Percentiles rank a stretch among this genome's conserved stretches.
Conservation (phyloP, 2,797 vertebrate genomes). For the Melanogrammus aeglefinus region DNA sequence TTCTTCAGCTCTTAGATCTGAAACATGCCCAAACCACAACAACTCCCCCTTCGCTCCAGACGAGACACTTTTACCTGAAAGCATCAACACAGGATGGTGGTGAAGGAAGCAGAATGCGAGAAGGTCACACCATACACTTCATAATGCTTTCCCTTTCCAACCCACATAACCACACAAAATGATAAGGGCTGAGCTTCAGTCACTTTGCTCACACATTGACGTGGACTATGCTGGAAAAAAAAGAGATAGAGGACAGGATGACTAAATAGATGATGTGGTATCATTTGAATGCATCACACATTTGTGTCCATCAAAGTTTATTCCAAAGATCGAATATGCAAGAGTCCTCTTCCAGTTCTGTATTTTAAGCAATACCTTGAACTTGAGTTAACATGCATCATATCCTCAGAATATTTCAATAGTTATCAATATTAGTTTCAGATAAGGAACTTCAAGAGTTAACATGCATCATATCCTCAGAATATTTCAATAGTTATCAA, state of each 20-base stretch:
- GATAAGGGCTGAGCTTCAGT: neutral
- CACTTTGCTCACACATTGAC: neutral
- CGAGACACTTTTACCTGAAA: neutral
- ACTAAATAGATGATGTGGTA: neutral
- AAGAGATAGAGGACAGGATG: neutral
- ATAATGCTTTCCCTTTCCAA: neutral
- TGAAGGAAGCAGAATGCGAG: neutral
- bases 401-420: neutral
- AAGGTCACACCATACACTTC: neutral
- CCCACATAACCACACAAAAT: slow-evolving; percentile 13
- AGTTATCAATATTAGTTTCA: neutral
- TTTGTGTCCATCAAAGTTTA: neutral
- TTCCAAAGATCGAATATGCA: neutral
- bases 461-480: neutral
- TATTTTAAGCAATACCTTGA: too few relatives aligned
- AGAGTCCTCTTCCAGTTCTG: too few relatives aligned
- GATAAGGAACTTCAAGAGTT: too few relatives aligned
- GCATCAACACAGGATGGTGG: neutral
- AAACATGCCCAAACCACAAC: neutral
- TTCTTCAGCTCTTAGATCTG: neutral
- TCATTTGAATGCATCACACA: neutral
- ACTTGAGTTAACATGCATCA: too few relatives aligned
- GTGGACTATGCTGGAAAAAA: neutral
- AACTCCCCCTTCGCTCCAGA: neutral
- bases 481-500: neutral